These are phyloP conservation scores for Keiferia lycopersicella DNA, from an alignment of 2,888 invertebrate species.

Conservation along the genomic window DNA sequence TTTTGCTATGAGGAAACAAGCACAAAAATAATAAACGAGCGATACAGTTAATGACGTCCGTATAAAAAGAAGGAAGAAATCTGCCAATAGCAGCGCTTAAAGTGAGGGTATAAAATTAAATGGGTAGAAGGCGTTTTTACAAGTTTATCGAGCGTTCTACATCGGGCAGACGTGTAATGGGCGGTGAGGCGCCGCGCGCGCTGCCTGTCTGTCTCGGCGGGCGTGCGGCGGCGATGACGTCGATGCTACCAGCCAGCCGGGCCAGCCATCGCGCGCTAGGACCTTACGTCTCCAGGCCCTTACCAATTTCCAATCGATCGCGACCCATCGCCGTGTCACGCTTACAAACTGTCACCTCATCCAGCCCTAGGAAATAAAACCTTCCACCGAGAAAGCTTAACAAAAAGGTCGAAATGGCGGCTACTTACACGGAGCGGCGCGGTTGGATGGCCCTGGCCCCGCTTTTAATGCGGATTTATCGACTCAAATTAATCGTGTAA, in stretches of 20 bases:
- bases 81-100: conserved; percentile 77
- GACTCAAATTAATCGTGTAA: conserved; percentile 80
- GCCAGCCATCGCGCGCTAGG: too few relatives aligned
- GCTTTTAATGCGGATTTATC: conserved; percentile 79
- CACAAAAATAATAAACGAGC: conserved; percentile 64
- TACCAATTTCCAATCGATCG: conserved; percentile 59
- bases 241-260: too few relatives aligned
- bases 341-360: conserved; percentile 44
- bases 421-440: conserved; percentile 68
- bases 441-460: conserved; percentile 68
- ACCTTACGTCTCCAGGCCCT: conserved; percentile 39
- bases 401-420: conserved; percentile 66
- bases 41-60: conserved; percentile 71
- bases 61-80: conserved; percentile 72
- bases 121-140: conserved; percentile 79
- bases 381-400: conserved; percentile 48
- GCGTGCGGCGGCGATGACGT: conserved; percentile 62
- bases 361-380: conserved; percentile 40
- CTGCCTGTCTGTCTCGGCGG: conserved; percentile 73
- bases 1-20: conserved; percentile 52
- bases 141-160: conserved; percentile 81
- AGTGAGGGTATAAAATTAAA: conserved; percentile 79
- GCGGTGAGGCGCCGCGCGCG: conserved; percentile 74
- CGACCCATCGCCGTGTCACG: conserved; percentile 44
- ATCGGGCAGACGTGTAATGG: conserved; percentile 78